Base-by-base conservation (phyloP, 2,113 vertebrate species). In the Nipponia nippon region DNA sequence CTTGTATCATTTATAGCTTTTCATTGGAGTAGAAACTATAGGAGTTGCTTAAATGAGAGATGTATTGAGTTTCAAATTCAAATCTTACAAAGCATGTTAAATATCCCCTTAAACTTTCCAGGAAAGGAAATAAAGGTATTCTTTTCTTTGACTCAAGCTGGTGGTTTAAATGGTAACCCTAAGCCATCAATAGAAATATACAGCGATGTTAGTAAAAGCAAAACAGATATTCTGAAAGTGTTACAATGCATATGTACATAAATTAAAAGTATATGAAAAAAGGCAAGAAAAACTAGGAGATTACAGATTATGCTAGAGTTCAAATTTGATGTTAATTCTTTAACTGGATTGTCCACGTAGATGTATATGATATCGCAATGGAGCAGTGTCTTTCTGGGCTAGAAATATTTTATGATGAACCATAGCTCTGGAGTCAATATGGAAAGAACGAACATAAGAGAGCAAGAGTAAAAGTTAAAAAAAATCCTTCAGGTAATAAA, bases 71-170 rank as follows among this genome's bases (percentile, higher is more conserved):
- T 95, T 95, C 76, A 93, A 72, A 92, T 70, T 77, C 59, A 87
- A 89, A 95, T 47, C 76, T 94, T 95, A 46, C 55, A 92, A 44
- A 88, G 46, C 63, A 71, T 40, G 59, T 95, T 93, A 92, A 97
- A 67, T 87, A 53, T 75, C 27, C 65, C 73, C 73, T 83, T 78
- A 94, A 94, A 89, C 38, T 78, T 91, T 59, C 30, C 65, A 84
- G 62, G 42, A 86, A 87, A 52, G 61, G 59, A 80, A 94, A 58
- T 71, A 88, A 79, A 93, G 29, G 56, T 93, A 53, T 80, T 75
- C 13, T 90, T 94, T 92, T 83, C 56, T 83, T 96, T 90, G 40
- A 86, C 40, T 83, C 21, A 77, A 22, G 30, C 30, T 83, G 21
- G 21, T 73, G 71, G 62, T 90, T 92, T 89, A 95, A 93, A 89